Evolutionary conservation across 2,113 vertebrate species (phyloP), one percentile per base, ranked within the genome.

Genomic region (Platichthys stellatus): DNA sequence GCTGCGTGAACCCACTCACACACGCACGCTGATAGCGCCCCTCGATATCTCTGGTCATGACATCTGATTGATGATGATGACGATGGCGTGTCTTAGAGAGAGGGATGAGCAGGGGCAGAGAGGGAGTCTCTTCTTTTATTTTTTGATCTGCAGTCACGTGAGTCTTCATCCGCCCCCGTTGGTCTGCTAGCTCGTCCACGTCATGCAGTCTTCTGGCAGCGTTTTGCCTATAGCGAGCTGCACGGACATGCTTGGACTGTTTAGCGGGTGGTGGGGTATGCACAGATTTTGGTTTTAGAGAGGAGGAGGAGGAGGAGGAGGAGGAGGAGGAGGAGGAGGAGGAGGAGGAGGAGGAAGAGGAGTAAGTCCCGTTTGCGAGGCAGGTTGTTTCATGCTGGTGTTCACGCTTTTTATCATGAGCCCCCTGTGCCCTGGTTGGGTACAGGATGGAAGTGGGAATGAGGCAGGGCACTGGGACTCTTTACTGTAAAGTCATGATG

Each of bases 311-410:
- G n/a, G 62, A 64, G 62, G 57, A 62, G 57, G 63, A 76, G 26
- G 26, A 28, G 26, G 26, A 28, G 26, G 5, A 28, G 28, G 28
- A 70, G 69, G 53, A n/a, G 53, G 63, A 74, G 17, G 17, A 60
- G 65, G 63, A 76, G 28, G 28, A 31, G 28, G 28, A 28, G 28
- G 6, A 31, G 31, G 31, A 70, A 67, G n/a, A n/a, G n/a, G 31
- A 64, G 76, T 79, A 63, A 21, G 38, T 12, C 81, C 83, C 18
- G 31, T 53, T 85, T 81, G 76, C 45, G 69, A 89, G 81, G 83
- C 86, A 79, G 73, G 89, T 81, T 74, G 88, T 91, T 57, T 95
- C 92, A 94, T 95, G 94, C 94, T 95, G 94, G 94, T 95, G 93
- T 93, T 94, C 71, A 76, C 82, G 79, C 78, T 82, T 85, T 83